Base-by-base conservation (phyloP, 1,140 invertebrate species). In the Phymastichus coffea region DNA sequence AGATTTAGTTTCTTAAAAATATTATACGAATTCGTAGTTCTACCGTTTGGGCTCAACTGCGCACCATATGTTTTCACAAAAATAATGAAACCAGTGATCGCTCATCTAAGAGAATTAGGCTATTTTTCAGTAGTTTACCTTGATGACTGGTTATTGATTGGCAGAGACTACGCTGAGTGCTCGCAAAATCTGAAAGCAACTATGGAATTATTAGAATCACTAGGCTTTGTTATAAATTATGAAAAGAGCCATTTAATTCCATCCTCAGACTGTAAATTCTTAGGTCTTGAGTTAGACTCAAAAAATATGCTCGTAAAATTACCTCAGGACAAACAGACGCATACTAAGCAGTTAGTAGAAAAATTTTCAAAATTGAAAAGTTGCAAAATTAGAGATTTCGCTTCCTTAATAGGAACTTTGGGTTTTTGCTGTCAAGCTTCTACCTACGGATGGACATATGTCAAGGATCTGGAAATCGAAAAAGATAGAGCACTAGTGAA, bases 381-480 rank as follows among this genome's bases (percentile, higher is more conserved):
- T n/a, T n/a, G n/a, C n/a, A n/a, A n/a, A n/a, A n/a, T 70, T 30
- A 54, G 56, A 54, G 22, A 47, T 15, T 68, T 63, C 38, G 61
- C 63, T 2, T 33, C 41, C 19, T 46, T 68, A 22, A 55, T 66
- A 17, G 64, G 66, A 4, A 33, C 26, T 17, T 40, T 69, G n/a
- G 44, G 53, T 14, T 56, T 64, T 8, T 63, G 35, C 30, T 68
- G 65, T 56, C 55, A 61, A 19, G 65, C 65, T 2, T 17, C 63
- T 10, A 44, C 14, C 37, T 69, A 69, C 49, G 66, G 59, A 2
- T 60, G 63, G 54, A 3, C 64, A 0, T 57, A 69, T 28, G 61
- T 33, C 1, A 66, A 69, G 55, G 19, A 47, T 28, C 57, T 67
- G 2, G 69, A 69, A 56, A 47, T 60, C 12, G 47, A 30, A 46